Percentiles rank a stretch among this genome's conserved stretches.
These are phyloP conservation scores for Jacana jacana DNA, from an alignment of 2,113 vertebrate genomes.

Conservation along the genomic window DNA sequence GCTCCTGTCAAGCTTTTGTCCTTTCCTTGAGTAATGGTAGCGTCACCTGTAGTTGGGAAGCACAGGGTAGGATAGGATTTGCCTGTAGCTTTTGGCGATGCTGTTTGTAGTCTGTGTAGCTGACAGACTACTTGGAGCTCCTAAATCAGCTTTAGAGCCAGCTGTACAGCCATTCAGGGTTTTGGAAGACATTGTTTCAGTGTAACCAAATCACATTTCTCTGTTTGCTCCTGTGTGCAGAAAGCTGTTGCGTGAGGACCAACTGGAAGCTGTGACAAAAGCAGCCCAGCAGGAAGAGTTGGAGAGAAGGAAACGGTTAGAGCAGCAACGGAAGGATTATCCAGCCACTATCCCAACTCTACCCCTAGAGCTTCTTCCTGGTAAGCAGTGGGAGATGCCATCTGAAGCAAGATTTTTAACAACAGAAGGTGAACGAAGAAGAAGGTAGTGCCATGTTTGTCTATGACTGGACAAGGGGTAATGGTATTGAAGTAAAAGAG, in stretches of 20 bases:
- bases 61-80: not conserved
- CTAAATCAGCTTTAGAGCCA: not conserved
- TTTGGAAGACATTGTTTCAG: not conserved
- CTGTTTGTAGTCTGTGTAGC: not conserved
- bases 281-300: conserved; percentile 96
- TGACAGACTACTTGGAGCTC: not conserved
- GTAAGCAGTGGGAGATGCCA: conserved; percentile 51
- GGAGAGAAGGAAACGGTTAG: conserved; percentile 92
- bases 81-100: not conserved
- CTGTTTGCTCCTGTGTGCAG: conserved; percentile 67
- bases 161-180: not conserved
- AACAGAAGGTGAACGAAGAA: not conserved
- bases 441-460: not conserved
- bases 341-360: conserved; percentile 77
- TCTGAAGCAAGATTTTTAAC: not conserved
- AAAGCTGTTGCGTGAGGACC: conserved; percentile 94
- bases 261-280: conserved; percentile 96
- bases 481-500: not conserved
- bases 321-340: conserved; percentile 95
- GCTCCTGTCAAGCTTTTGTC: not conserved
- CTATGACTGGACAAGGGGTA: not conserved
- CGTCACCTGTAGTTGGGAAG: not conserved
- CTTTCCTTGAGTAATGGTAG: not conserved
- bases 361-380: conserved; percentile 78
- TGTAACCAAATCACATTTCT: not conserved